Percentiles rank a stretch among this genome's conserved stretches.
phyloP scores from a whole-genome alignment of 2,888 invertebrate species.

The Torymus auratus region DNA sequence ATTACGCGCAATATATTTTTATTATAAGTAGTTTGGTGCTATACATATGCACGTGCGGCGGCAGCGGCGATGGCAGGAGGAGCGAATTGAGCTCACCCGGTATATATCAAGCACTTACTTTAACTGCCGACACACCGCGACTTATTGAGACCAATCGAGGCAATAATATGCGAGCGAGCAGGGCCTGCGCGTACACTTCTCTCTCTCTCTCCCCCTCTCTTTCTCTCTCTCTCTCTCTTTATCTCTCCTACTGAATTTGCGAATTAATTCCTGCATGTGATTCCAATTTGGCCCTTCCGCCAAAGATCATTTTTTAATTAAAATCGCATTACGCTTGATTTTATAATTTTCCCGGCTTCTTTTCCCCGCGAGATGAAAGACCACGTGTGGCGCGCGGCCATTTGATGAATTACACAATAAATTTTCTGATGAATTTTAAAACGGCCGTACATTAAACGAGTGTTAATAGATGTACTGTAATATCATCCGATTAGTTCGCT shows the following conservation, averaged over 20 bases:
- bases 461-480: too few species aligned
- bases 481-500: too few species aligned
- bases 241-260: slow-evolving; percentile 60
- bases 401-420: too few species aligned
- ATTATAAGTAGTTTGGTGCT: too few species aligned
- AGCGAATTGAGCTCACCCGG: slow-evolving; percentile 27
- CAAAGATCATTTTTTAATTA: slow-evolving; percentile 51
- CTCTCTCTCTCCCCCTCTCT: too few species aligned
- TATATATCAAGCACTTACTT: slow-evolving; percentile 51
- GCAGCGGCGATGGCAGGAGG: neutral
- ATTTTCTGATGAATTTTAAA: too few species aligned
- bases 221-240: neutral
- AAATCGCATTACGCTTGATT: slow-evolving; percentile 38
- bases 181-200: neutral
- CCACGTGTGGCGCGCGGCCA: neutral
- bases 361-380: neutral
- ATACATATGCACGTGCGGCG: too few species aligned
- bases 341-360: slow-evolving; percentile 23
- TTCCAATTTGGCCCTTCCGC: slow-evolving; percentile 62
- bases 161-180: slow-evolving; percentile 65
- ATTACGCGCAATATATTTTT: too few species aligned
- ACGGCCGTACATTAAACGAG: too few species aligned
- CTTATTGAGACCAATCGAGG: slow-evolving; percentile 70
- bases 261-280: slow-evolving; percentile 64
- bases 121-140: slow-evolving; percentile 63